phyloP scores from a whole-genome alignment of 2,113 vertebrate species.

The Himantopus leucocephalus region DNA sequence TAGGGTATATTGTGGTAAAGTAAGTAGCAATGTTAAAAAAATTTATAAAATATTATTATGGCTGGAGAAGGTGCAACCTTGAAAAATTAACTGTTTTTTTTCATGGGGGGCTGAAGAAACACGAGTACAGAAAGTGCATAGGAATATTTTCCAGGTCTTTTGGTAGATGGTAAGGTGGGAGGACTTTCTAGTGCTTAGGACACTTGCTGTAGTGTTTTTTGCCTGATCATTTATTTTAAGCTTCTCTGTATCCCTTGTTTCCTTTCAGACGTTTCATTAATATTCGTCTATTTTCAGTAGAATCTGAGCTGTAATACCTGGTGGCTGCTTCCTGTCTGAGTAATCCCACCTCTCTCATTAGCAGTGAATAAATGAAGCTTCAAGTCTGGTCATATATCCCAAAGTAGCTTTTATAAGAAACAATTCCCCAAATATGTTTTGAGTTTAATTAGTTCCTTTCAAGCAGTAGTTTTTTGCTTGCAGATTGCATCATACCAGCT shows the following conservation, averaged over 20 bases:
- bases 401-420: neutral
- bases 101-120: neutral
- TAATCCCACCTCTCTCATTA: constrained; percentile 27
- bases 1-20: neutral
- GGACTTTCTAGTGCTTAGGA: neutral
- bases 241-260: neutral
- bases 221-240: neutral
- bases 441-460: neutral
- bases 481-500: neutral
- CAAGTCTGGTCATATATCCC: neutral
- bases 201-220: neutral
- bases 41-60: neutral
- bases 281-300: neutral
- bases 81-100: neutral
- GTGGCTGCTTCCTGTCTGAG: neutral
- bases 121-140: neutral
- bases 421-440: neutral
- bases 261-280: neutral
- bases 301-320: neutral
- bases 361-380: neutral
- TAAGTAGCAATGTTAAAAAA: neutral
- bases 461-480: neutral
- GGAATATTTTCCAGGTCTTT: neutral
- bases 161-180: neutral
- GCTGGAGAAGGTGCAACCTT: neutral